Conservation (phyloP, 2,113 vertebrate species). For the Cyanoderma ruficeps region DNA sequence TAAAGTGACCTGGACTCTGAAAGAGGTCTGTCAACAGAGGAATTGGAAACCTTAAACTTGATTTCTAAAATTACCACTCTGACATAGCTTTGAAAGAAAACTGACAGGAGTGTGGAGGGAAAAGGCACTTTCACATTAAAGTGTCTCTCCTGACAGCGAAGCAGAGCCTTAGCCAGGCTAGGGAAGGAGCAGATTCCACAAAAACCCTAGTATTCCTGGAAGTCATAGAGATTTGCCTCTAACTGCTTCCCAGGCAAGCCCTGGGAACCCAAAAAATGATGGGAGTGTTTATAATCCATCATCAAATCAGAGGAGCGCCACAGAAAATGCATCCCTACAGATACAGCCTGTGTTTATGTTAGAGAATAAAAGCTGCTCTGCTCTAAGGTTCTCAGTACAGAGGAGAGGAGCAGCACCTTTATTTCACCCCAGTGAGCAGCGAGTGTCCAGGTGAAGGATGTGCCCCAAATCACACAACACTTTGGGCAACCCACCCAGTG, state of each 20-base stretch:
- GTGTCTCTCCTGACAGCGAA: neutral
- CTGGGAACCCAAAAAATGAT: neutral
- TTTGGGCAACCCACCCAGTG: neutral
- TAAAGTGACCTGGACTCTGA: conserved; percentile 10
- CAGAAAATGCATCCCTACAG: neutral
- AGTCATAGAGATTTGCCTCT: neutral
- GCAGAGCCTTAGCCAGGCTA: neutral
- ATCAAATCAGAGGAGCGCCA: neutral
- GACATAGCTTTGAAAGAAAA: conserved; percentile 37
- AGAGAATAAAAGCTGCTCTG: neutral
- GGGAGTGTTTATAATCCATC: neutral
- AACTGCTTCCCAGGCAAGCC: neutral
- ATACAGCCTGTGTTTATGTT: neutral
- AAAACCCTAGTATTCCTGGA: neutral
- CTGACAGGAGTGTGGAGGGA: neutral
- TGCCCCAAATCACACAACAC: neutral
- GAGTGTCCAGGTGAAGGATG: neutral
- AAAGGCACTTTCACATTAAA: neutral
- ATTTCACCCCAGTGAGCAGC: neutral
- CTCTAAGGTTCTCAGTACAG: neutral
- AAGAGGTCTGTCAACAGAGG: neutral
- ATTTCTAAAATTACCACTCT: conserved; percentile 9
- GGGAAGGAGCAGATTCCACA: neutral
- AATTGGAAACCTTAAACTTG: conserved; percentile 11
- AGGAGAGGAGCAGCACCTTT: neutral